phyloP scores from a whole-genome alignment of 2,113 vertebrate species.

The Gopherus flavomarginatus region DNA sequence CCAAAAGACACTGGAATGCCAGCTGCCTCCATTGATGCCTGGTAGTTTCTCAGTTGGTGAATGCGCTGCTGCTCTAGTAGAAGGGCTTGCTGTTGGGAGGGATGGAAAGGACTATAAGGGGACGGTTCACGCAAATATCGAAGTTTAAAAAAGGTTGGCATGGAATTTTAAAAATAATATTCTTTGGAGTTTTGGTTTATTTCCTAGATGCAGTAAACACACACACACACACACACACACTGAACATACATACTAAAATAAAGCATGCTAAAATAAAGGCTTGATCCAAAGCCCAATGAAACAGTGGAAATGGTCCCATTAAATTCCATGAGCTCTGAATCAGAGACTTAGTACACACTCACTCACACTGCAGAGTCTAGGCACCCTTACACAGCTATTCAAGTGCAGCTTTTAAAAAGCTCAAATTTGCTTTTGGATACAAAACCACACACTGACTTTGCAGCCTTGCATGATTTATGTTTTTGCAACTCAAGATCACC shows the following conservation, averaged over 20 bases:
- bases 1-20: conserved; percentile 88
- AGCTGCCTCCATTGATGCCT: conserved; percentile 93
- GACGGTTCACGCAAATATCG: background rate
- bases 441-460: background rate
- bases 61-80: conserved; percentile 96
- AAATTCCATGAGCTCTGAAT: background rate
- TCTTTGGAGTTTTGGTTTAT: background rate
- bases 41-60: conserved; percentile 95
- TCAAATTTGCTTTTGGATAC: background rate
- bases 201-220: fast-evolving
- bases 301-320: background rate
- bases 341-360: background rate
- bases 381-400: background rate
- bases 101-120: background rate
- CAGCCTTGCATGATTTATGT: background rate
- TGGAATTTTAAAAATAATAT: background rate
- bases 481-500: background rate
- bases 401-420: background rate
- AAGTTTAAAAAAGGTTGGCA: background rate
- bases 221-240: fast-evolving
- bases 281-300: background rate
- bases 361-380: background rate
- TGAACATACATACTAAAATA: fast-evolving
- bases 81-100: conserved; percentile 88
- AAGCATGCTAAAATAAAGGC: fast-evolving